phyloP scores from a whole-genome alignment of 2,888 invertebrate species.

The Leptura quadrifasciata region DNA sequence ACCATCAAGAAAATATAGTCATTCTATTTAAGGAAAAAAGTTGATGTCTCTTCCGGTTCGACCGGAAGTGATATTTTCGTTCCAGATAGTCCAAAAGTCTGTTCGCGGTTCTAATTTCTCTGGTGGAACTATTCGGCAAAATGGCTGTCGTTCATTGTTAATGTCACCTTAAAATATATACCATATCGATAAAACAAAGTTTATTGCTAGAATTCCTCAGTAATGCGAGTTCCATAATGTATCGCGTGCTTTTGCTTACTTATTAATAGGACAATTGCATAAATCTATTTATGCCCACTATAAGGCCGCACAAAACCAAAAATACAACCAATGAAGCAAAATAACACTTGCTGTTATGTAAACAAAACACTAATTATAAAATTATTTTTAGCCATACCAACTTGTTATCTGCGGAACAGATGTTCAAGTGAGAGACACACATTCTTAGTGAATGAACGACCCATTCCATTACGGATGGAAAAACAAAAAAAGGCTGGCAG shows the following conservation, averaged over 20 bases:
- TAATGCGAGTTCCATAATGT: too few relatives aligned
- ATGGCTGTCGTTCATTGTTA: not conserved
- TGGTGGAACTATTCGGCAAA: not conserved
- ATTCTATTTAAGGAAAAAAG: too few relatives aligned
- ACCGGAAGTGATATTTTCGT: too few relatives aligned
- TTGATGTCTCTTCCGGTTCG: too few relatives aligned
- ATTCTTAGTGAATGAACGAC: conserved; percentile 24
- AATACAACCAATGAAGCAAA: conserved; percentile 14
- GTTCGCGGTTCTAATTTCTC: too few relatives aligned
- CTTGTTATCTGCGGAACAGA: conserved; percentile 35
- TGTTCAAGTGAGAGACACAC: conserved; percentile 21
- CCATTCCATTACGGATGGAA: conserved; percentile 19
- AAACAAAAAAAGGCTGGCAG: conserved; percentile 3
- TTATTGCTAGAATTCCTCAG: not conserved
- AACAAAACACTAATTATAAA: conserved; percentile 38
- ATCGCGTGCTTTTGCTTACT: not conserved
- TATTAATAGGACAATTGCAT: not conserved
- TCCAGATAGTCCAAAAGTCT: too few relatives aligned
- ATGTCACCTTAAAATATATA: not conserved
- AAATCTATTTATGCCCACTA: not conserved
- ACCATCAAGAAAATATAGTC: too few relatives aligned
- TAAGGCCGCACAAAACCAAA: conserved; percentile 9
- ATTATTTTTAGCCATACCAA: conserved; percentile 40
- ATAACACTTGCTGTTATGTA: conserved; percentile 29
- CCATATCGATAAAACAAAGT: not conserved